Evolutionary conservation across 2,797 vertebrate genomes (phyloP).

Genomic region (Adrianichthys oophorus): DNA sequence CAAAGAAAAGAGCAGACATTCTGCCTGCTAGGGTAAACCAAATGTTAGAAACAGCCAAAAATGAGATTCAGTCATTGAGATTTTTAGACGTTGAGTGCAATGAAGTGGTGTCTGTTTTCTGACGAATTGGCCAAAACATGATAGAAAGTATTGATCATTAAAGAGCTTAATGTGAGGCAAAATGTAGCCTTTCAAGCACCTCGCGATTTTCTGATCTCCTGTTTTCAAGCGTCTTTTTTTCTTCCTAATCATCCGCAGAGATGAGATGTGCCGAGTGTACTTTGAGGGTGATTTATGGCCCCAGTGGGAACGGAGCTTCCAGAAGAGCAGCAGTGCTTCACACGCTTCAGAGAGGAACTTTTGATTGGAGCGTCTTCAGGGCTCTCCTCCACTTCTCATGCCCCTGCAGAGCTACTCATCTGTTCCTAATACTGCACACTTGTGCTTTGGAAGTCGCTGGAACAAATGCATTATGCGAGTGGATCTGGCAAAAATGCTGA

Average conservation of each 20-base stretch:
- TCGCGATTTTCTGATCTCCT: slow-evolving; percentile 22
- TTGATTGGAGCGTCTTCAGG: slow-evolving; percentile 58
- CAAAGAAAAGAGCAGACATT: no score
- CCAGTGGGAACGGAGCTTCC: slow-evolving; percentile 50
- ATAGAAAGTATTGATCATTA: slow-evolving; percentile 3
- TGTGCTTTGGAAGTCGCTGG: slow-evolving; percentile 73
- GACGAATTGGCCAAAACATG: neutral
- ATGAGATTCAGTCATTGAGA: neutral
- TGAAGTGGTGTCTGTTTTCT: neutral
- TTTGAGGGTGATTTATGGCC: slow-evolving; percentile 63
- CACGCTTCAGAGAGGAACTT: slow-evolving; percentile 55
- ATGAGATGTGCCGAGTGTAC: slow-evolving; percentile 45
- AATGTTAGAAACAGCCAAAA: no score
- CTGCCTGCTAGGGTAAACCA: no score
- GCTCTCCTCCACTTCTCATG: slow-evolving; percentile 34
- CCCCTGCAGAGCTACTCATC: slow-evolving; percentile 72
- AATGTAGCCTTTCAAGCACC: slow-evolving; percentile 23
- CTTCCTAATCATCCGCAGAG: slow-evolving; percentile 39
- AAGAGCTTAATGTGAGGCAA: slow-evolving; percentile 8
- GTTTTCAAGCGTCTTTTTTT: slow-evolving; percentile 5
- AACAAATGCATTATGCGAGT: slow-evolving; percentile 75
- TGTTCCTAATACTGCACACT: slow-evolving; percentile 81
- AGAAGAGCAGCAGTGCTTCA: slow-evolving; percentile 58
- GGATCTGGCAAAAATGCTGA: slow-evolving; percentile 64
- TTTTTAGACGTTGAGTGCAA: neutral